Evolutionary conservation across 2,888 invertebrate genomes (phyloP).

Genomic region (Spialia ferax): DNA sequence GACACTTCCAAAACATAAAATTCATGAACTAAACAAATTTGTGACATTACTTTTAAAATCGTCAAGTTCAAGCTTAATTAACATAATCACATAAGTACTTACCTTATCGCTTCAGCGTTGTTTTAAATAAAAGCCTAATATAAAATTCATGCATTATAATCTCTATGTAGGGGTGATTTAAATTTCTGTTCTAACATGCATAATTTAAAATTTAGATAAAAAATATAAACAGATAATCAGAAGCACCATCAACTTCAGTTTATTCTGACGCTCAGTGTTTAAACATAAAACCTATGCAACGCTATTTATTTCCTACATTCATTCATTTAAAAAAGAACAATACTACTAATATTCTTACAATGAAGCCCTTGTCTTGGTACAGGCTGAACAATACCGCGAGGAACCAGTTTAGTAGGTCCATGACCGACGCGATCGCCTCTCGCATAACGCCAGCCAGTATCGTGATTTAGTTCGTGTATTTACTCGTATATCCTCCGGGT

Average conservation of each 20-base stretch:
- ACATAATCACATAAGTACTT: too few species aligned
- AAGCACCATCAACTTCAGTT: not conserved
- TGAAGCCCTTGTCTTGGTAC: slow-evolving; percentile 43
- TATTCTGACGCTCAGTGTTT: not conserved
- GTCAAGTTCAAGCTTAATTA: too few species aligned
- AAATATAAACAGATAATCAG: too few species aligned
- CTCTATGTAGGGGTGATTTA: too few species aligned
- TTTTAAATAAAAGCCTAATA: too few species aligned
- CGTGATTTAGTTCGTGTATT: slow-evolving; percentile 66
- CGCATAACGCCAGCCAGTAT: slow-evolving; percentile 60
- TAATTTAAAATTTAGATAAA: too few species aligned
- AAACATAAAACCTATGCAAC: slow-evolving; percentile 29
- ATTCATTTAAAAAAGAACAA: slow-evolving; percentile 24
- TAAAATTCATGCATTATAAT: too few species aligned
- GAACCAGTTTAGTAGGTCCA: slow-evolving; percentile 84
- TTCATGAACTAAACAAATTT: too few species aligned
- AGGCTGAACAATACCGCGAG: slow-evolving; percentile 65
- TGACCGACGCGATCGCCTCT: slow-evolving; percentile 72
- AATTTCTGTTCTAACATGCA: too few species aligned
- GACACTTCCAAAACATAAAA: too few species aligned
- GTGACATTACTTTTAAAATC: too few species aligned
- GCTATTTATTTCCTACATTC: slow-evolving; percentile 34
- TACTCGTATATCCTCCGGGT: slow-evolving; percentile 41
- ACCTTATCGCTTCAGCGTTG: too few species aligned
- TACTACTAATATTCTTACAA: slow-evolving; percentile 38